Evolutionary conservation across 1,140 invertebrate species (phyloP), one percentile per base, ranked within the genome.

Genomic region (Eupristina koningsbergeri): DNA sequence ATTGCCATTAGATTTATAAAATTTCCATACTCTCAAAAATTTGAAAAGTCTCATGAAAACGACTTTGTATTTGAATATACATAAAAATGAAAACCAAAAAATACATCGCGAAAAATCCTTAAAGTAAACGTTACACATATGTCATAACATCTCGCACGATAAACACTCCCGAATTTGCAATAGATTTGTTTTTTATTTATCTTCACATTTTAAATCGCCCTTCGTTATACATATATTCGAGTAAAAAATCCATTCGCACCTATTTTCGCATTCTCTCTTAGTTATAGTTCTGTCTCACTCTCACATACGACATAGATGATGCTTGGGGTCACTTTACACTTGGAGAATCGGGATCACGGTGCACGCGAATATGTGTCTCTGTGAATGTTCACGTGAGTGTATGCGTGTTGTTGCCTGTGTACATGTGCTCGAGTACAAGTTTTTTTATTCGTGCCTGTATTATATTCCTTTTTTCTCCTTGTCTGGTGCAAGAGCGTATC

Each of bases 221-320:
- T 47, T 79, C 53, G 29, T 84, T 80, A 80, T 80, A 64, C 77
- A 82, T 58, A 63, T 69, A 64, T 80, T 47, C 75, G 64, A 36
- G 84, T 78, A 85, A 82, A 81, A 78, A 89, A 87, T 87, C 78
- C 87, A 87, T 74, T 86, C 85, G 86, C 81, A 80, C 85, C 79
- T 39, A 76, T 74, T 75, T 75, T 53, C 81, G 75, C 81, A 84
- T 81, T 78, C 47, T 87, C 36, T 87, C 80, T 81, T 76, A 82
- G 77, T 78, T 81, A 7, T 47, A 45, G 26, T 74, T 39, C 34
- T 34, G 0, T 47, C 63, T 34, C 34, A 7, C 73, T 84, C 41
- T 75, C 79, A 69, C 78, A n/a, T 69, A 80, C 36, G 15, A 69
- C n/a, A 61, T 19, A 31, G 41, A 75, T 76, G 73, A 77, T 77